Conservation (phyloP, 2,797 vertebrate genomes). For the Neopelma chrysocephalum region DNA sequence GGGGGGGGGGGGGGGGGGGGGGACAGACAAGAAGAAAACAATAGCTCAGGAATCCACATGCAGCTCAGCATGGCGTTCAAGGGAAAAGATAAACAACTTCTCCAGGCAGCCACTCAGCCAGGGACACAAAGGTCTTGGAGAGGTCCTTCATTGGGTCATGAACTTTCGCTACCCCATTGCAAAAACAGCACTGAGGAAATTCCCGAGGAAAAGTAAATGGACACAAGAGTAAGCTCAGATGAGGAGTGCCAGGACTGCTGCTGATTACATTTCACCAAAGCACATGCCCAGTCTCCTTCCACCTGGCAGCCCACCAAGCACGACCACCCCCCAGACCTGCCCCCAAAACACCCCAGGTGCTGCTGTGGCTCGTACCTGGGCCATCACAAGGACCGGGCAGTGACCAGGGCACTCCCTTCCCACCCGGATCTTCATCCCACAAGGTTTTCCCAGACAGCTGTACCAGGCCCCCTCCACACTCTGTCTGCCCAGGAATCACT, state of each 20-base stretch:
- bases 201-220: constrained; percentile 23
- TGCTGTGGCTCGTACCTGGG: neutral
- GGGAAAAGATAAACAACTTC: neutral
- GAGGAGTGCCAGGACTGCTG: neutral
- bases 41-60: neutral
- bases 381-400: fast-evolving
- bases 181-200: constrained; percentile 12
- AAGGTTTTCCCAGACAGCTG: neutral
- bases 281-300: neutral
- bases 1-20: fast-evolving
- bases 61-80: neutral
- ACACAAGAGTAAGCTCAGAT: neutral
- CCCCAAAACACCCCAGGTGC: fast-evolving
- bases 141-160: neutral
- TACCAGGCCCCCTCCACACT: neutral
- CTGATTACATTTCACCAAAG: neutral
- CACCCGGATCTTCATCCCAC: fast-evolving
- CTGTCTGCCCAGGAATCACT: neutral
- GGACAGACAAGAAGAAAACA: neutral
- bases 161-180: neutral
- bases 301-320: neutral
- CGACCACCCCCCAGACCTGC: fast-evolving
- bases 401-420: neutral
- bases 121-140: constrained; percentile 16
- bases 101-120: neutral